A percentile compares a stretch with the other conserved stretches of the same genome.
These are phyloP conservation scores for Spongia lamella DNA, from an alignment of 37 sponge, comb jelly and placozoan genomes.

Conservation along the genomic window DNA sequence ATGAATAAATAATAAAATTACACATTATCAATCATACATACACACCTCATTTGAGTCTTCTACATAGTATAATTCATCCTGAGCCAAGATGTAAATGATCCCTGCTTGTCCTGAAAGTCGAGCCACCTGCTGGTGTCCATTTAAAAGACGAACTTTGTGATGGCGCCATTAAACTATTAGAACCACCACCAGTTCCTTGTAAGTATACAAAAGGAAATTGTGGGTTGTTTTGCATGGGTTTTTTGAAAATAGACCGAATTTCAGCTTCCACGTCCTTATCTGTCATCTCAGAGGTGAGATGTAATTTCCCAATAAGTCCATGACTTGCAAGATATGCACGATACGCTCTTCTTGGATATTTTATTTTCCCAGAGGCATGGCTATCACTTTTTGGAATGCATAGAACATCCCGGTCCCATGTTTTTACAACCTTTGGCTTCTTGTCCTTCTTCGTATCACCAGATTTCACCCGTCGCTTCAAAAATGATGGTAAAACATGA, in stretches of 20 bases:
- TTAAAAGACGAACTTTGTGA: slow-evolving; percentile 20
- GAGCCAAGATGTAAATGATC: too few species aligned
- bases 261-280: slow-evolving; percentile 14
- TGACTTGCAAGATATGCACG: background rate
- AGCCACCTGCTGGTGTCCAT: slow-evolving; percentile 31
- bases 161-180: slow-evolving; percentile 22
- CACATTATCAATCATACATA: too few species aligned
- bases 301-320: slow-evolving; percentile 44
- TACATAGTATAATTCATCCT: too few species aligned
- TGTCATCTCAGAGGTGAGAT: slow-evolving; percentile 22
- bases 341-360: slow-evolving; percentile 12
- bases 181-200: slow-evolving; percentile 33
- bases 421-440: too few species aligned
- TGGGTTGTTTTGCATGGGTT: slow-evolving; percentile 24
- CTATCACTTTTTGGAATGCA: slow-evolving; percentile 1
- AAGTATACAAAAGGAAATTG: slow-evolving; percentile 44
- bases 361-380: too few species aligned
- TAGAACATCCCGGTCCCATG: slow-evolving; percentile 13
- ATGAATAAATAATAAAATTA: too few species aligned
- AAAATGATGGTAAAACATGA: too few species aligned
- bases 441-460: too few species aligned
- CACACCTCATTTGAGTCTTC: too few species aligned
- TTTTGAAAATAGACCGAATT: slow-evolving; percentile 35
- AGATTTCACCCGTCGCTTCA: too few species aligned
- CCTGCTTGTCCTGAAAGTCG: background rate